Evolutionary conservation across 2,797 vertebrate genomes (phyloP).

Genomic region (Acanthopagrus latus): DNA sequence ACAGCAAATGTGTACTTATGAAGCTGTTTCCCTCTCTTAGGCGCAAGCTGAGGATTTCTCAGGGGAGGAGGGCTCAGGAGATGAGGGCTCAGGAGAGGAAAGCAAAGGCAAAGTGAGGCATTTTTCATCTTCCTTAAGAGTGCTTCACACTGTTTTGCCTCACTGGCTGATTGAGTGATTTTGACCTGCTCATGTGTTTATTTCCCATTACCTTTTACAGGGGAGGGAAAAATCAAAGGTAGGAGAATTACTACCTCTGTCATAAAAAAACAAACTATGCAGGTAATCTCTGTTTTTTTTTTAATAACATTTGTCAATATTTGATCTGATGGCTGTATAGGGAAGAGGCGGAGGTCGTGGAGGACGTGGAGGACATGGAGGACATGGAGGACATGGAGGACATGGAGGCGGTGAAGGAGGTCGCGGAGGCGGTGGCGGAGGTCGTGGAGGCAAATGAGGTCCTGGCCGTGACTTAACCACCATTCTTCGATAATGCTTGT

Average conservation of each 20-base stretch:
- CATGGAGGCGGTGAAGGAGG: background rate
- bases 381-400: too few relatives aligned
- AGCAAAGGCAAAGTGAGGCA: constrained; percentile 15
- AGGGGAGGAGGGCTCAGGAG: too few relatives aligned
- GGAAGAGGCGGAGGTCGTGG: background rate
- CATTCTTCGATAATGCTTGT: background rate
- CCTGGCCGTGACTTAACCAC: background rate
- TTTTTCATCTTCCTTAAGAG: background rate
- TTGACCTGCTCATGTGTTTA: background rate
- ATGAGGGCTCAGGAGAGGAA: rapidly evolving
- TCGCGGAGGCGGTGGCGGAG: too few relatives aligned
- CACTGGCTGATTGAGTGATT: background rate
- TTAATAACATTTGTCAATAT: background rate
- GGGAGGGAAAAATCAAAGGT: background rate
- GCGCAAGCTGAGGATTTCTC: rapidly evolving
- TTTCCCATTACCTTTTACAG: constrained; percentile 20
- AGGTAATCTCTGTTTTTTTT: background rate
- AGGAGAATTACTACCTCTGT: background rate
- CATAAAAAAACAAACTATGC: background rate
- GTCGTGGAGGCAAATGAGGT: background rate
- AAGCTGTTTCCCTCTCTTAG: background rate
- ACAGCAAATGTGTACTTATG: constrained; percentile 8
- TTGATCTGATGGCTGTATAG: constrained; percentile 7
- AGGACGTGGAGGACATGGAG: background rate
- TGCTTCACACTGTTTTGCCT: constrained; percentile 4